phyloP scores from a whole-genome alignment of 1,140 invertebrate species.

The Galendromus occidentalis region DNA sequence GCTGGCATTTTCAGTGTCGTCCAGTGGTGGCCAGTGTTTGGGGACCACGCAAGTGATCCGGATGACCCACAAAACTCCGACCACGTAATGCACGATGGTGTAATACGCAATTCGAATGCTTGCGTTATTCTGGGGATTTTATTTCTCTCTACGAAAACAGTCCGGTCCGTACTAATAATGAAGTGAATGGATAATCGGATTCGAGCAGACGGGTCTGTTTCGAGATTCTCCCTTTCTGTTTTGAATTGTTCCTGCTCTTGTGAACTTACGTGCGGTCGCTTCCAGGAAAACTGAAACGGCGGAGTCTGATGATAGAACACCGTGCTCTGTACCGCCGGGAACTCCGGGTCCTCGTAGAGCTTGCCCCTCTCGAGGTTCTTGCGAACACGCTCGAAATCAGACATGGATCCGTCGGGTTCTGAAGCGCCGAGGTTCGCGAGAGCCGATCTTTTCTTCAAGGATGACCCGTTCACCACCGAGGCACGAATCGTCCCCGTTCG shows the following conservation, averaged over 20 bases:
- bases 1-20: too few species aligned
- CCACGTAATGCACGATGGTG: too few species aligned
- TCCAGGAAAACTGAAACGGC: conserved; percentile 75
- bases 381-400: conserved; percentile 59
- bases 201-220: background rate
- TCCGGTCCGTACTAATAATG: too few species aligned
- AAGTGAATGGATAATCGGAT: too few species aligned
- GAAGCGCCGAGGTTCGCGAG: too few species aligned
- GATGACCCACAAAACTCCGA: too few species aligned
- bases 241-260: background rate
- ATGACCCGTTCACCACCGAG: background rate
- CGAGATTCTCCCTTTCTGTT: background rate
- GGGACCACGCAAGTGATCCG: too few species aligned
- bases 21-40: too few species aligned
- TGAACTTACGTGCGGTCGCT: conserved; percentile 53
- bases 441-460: too few species aligned
- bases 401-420: conserved; percentile 24
- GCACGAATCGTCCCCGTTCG: conserved; percentile 4
- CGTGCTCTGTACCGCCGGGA: conserved; percentile 61
- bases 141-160: too few species aligned
- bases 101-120: background rate
- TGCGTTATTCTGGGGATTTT: too few species aligned
- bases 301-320: conserved; percentile 83
- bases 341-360: conserved; percentile 79
- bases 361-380: conserved; percentile 48